A percentile compares a stretch with the other conserved stretches of the same genome.
phyloP scores from a whole-genome alignment of 2,888 invertebrate species.

The Lottia scabra region DNA sequence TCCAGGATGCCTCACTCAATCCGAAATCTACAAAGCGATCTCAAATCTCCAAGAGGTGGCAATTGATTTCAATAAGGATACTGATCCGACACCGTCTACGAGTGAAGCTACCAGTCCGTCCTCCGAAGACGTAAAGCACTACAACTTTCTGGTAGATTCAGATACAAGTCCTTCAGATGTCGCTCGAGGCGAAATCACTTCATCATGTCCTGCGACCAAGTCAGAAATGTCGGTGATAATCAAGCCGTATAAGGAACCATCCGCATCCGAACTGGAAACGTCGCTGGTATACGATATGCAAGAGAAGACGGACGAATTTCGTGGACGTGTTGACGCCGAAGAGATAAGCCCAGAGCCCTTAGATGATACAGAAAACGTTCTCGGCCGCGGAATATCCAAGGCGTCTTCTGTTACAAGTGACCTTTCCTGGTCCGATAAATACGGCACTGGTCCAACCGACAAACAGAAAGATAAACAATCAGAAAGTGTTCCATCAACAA shows the following conservation, averaged over 20 bases:
- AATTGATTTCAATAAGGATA: not conserved
- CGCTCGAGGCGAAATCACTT: not conserved
- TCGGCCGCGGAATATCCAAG: not conserved
- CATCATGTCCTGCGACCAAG: not conserved
- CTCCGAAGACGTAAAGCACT: not conserved
- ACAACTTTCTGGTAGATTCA: not conserved
- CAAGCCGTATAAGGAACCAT: not conserved
- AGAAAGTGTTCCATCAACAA: too few species aligned
- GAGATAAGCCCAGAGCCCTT: not conserved
- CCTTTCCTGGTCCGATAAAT: not conserved
- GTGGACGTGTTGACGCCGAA: not conserved
- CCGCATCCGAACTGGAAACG: not conserved
- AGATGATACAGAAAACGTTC: not conserved
- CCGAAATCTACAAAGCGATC: too few species aligned
- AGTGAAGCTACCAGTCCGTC: not conserved
- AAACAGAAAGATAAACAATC: too few species aligned
- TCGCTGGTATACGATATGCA: not conserved
- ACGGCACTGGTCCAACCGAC: not conserved
- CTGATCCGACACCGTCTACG: too few species aligned
- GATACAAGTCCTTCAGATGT: not conserved
- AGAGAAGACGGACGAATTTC: not conserved
- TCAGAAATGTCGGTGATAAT: not conserved
- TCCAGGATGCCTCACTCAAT: not conserved
- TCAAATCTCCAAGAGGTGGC: not conserved
- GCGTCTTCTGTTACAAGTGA: not conserved